Conservation (phyloP, 2,113 vertebrate species). For the Garra rufa region DNA sequence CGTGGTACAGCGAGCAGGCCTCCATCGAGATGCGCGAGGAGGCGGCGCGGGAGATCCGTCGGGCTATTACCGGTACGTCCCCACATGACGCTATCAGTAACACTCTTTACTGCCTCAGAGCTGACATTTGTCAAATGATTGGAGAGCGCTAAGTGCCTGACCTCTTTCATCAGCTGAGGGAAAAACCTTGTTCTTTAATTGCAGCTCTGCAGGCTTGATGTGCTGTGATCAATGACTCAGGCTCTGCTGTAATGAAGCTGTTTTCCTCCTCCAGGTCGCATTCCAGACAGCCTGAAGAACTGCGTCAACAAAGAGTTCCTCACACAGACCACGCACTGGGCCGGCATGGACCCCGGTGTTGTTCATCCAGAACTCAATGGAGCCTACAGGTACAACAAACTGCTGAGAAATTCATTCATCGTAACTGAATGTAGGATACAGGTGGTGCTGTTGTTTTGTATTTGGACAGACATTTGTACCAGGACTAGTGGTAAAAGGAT, state of each 20-base stretch:
- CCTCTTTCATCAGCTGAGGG: background rate
- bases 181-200: background rate
- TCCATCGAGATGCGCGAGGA: slow-evolving; percentile 98
- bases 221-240: slow-evolving; percentile 17
- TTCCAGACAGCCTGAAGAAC: slow-evolving; percentile 98
- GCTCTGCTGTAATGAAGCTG: background rate
- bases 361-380: slow-evolving; percentile 98
- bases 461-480: too few species aligned
- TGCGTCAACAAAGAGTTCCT: slow-evolving; percentile 99
- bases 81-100: background rate
- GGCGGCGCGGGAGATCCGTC: slow-evolving; percentile 92
- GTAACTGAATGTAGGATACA: too few species aligned
- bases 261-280: slow-evolving; percentile 81
- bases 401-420: background rate
- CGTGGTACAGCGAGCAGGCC: slow-evolving; percentile 98
- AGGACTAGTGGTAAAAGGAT: too few species aligned
- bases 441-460: too few species aligned
- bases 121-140: background rate
- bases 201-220: background rate
- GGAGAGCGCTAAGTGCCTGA: background rate
- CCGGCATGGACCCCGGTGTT: slow-evolving; percentile 89
- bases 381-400: slow-evolving; percentile 86
- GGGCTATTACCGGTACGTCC: slow-evolving; percentile 89
- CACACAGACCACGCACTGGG: slow-evolving; percentile 95
- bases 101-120: background rate